phyloP scores from a whole-genome alignment of 1,140 invertebrate species.

The Metaphire vulgaris region DNA sequence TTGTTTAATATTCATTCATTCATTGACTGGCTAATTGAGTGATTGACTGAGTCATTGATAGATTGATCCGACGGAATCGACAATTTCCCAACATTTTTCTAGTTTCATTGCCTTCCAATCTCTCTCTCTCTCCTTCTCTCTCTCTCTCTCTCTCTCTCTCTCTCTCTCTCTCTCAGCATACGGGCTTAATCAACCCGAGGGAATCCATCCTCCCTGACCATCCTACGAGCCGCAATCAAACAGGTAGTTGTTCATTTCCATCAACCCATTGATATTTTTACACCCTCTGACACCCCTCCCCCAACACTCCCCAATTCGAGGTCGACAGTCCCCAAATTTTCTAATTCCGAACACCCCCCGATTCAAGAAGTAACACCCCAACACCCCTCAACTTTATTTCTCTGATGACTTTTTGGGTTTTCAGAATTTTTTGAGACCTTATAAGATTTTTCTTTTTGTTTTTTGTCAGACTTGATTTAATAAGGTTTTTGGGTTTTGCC shows the following conservation, averaged over 20 bases:
- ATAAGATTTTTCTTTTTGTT: too few species aligned
- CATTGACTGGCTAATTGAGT: neutral
- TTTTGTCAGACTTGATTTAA: too few species aligned
- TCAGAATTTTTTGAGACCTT: too few species aligned
- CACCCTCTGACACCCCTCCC: neutral
- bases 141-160: constrained; percentile 1
- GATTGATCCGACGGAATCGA: neutral
- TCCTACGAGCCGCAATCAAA: neutral
- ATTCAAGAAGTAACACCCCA: too few species aligned
- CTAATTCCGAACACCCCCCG: too few species aligned
- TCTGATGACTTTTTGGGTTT: too few species aligned
- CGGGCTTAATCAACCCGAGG: too few species aligned
- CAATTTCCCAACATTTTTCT: neutral
- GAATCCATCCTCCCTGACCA: neutral
- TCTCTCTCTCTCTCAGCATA: neutral
- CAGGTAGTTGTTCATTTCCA: neutral
- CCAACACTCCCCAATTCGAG: neutral
- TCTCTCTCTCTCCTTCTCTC: neutral
- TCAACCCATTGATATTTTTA: neutral
- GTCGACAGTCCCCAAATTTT: too few species aligned
- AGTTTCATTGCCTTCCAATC: neutral
- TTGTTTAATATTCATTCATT: too few species aligned
- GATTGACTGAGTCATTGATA: neutral
- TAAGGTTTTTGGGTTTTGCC: too few species aligned
- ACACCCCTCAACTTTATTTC: too few species aligned